phyloP scores from a whole-genome alignment of 2,797 vertebrate species.

The Bryconaethiops microstoma region DNA sequence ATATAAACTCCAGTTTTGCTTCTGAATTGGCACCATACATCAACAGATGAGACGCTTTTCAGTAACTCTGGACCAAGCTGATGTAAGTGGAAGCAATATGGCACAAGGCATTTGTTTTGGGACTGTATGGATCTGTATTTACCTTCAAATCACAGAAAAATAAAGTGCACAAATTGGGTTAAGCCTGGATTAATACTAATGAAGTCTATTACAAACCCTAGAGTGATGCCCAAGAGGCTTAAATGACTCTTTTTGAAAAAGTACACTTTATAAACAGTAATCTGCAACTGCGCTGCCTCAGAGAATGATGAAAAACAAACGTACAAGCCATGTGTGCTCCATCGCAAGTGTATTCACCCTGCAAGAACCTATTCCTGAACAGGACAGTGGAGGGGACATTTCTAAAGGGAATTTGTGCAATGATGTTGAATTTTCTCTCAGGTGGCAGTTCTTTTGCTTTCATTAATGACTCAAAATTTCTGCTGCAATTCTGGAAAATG shows the following conservation, averaged over 20 bases:
- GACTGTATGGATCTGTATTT: slow-evolving; percentile 6
- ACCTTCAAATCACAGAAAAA: not conserved
- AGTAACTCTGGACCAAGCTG: not conserved
- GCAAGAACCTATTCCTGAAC: not conserved
- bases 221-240: not conserved
- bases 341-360: not conserved
- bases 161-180: not conserved
- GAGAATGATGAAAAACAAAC: not conserved
- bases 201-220: not conserved
- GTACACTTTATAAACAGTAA: not conserved
- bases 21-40: not conserved
- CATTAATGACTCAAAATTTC: no score
- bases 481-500: no score
- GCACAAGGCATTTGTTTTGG: slow-evolving; percentile 26
- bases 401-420: not conserved
- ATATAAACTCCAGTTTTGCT: not conserved
- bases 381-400: not conserved
- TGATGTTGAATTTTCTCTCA: not conserved
- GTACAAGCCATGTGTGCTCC: not conserved
- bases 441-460: not conserved
- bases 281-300: not conserved
- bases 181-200: not conserved
- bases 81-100: not conserved
- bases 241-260: not conserved
- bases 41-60: not conserved